A percentile compares a stretch with the other conserved stretches of the same genome.
Conservation (phyloP, 2,113 vertebrate genomes). For the Chaetura pelagica region DNA sequence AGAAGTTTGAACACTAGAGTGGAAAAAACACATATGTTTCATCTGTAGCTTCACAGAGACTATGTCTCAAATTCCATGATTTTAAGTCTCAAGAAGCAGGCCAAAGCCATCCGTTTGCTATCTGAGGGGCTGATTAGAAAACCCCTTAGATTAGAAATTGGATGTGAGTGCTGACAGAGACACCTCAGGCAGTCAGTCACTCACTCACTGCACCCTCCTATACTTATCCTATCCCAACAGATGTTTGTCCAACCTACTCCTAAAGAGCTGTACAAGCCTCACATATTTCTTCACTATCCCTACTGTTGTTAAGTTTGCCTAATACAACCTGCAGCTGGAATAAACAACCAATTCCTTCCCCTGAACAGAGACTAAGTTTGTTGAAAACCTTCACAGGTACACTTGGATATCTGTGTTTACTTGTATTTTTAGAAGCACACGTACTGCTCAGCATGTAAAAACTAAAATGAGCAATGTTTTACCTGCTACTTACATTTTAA, state of each 20-base stretch:
- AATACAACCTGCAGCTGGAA: background rate
- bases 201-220: background rate
- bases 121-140: background rate
- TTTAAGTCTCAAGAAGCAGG: background rate
- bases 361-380: background rate
- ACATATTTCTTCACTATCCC: background rate
- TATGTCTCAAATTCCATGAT: background rate
- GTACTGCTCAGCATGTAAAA: background rate
- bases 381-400: constrained; percentile 7
- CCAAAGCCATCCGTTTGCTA: background rate
- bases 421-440: constrained; percentile 19
- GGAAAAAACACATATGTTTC: background rate
- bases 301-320: background rate
- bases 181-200: background rate
- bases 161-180: background rate
- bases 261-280: background rate
- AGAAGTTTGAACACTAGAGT: background rate
- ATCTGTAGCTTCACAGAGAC: background rate
- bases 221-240: background rate
- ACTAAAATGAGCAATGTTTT: constrained; percentile 7
- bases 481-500: constrained; percentile 22
- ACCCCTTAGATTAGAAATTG: background rate
- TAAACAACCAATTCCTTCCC: background rate
- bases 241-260: background rate
- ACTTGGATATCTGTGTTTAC: background rate